Percentiles rank a stretch among this genome's conserved stretches.
Conservation (phyloP, 2,888 invertebrate genomes). For the Pterostichus madidus region DNA sequence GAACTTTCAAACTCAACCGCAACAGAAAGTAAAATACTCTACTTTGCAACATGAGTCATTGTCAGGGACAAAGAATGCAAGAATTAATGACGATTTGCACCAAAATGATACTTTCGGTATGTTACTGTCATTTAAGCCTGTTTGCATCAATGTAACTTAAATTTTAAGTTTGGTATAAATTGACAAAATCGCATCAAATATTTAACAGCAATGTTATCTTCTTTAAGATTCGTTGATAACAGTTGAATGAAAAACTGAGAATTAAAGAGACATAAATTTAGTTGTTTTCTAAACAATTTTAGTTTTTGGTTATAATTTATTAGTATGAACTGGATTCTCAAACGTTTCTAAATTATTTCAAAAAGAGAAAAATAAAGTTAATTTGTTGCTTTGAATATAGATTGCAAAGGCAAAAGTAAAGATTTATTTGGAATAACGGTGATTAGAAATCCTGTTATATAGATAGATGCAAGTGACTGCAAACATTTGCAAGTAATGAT, state of each 20-base stretch:
- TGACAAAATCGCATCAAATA: too few relatives aligned
- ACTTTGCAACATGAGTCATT: not conserved
- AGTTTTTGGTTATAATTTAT: too few relatives aligned
- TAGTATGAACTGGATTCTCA: too few relatives aligned
- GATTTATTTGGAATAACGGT: conserved; percentile 40
- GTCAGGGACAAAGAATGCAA: not conserved
- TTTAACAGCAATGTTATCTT: too few relatives aligned
- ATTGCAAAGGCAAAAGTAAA: conserved; percentile 33
- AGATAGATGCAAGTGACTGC: conserved; percentile 15
- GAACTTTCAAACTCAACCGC: not conserved
- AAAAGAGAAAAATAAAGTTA: too few relatives aligned
- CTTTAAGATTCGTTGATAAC: too few relatives aligned
- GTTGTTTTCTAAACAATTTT: too few relatives aligned
- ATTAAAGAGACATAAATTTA: not conserved
- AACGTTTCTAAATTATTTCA: too few relatives aligned
- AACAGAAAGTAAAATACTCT: conserved; percentile 23
- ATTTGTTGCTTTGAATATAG: not conserved
- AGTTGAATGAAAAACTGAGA: too few relatives aligned
- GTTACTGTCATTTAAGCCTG: not conserved
- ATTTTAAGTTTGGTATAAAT: too few relatives aligned
- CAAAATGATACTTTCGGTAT: conserved; percentile 13
- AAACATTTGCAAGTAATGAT: conserved; percentile 1
- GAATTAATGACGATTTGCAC: not conserved
- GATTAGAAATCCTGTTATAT: conserved; percentile 10
- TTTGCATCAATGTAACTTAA: too few relatives aligned